Evolutionary conservation across 2,797 vertebrate species (phyloP), one percentile per base, ranked within the genome.

Genomic region (Tolypeutes matacus): DNA sequence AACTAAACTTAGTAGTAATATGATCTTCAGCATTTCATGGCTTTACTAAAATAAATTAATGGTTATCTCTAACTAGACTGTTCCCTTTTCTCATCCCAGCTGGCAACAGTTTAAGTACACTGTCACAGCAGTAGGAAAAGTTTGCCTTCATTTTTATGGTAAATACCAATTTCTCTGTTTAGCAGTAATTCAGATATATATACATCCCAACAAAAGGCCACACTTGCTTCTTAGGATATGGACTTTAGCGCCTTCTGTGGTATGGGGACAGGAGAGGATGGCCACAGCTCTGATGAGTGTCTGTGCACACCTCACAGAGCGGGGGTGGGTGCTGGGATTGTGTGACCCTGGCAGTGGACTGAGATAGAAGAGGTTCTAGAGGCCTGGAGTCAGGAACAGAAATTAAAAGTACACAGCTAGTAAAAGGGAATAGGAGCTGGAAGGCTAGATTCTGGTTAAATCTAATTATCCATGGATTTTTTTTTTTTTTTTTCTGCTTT

Each of bases 21-120:
- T 18, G 77, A 78, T 69, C 90, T 87, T 49, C 46, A 94, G 60
- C 82, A 82, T 87, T 86, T 89, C 60, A 3, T 64, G 88, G 77
- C 51, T 73, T 81, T 62, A 25, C 51, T 93, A 42, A 90, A 86
- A 62, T 87, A 90, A 84, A 70, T 72, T 51, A 70, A 56, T 31
- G 46, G 75, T 73, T 84, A 23, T 14, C 60, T 69, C 46, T n/a
- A 12, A 14, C 34, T 49, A 27, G 80, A 36, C 70, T 27, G 9
- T 64, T 49, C 36, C 60, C 67, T 78, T 46, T 39, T 49, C 75
- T 80, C 17, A 0, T 65, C 91, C 62, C 20, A 27, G 88, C 62
- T 49, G 78, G 67, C 8, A 0, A 3, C 17, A 42, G 15, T 39
- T 23, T 25, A 36, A 18, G 69, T 2, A 17, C 0, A 4, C 34